Evolutionary conservation across 2,888 invertebrate genomes (phyloP), one percentile per base, ranked within the genome.

Genomic region (Phyllotreta cruciferae): DNA sequence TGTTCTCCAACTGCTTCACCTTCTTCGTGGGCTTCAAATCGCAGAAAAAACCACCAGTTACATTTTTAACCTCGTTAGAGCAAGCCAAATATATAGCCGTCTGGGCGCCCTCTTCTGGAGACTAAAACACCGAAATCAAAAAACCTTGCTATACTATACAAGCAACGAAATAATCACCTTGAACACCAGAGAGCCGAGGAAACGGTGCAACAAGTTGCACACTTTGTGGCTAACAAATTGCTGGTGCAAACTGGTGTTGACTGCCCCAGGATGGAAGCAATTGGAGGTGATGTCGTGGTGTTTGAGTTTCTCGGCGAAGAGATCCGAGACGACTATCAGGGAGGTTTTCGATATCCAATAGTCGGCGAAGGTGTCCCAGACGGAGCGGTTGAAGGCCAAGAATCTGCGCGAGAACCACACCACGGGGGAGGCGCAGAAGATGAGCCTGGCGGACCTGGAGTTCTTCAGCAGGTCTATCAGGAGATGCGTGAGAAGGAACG

Each of bases 401-500:
- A 42, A 7, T 36, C 44, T 42, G 6, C 11, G 8, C 6, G 13
- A 42, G 36, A 11, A 9, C 7, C 50, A 63, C 1, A 61, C 42
- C n/a, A 50, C 14, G 14, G 45, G 11, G 0, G 70, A 70, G 34
- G 63, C 56, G 1, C 69, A 69, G 49, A 68, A 70, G 36, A 70
- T 10, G 3, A 52, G 3, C 34, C 14, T 13, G 38, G n/a, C 36
- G 36, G 38, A n/a, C 10, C 38, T 37, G 14, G 6, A 34, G 34
- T 13, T 3, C 6, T 36, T 36, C 9, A 24, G 10, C 49, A 62
- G 67, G 66, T 86, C 85, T 0, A 85, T 74, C 0, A 92, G 77
- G 0, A 92, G 82, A 64, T 87, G 81, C 0, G 90, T 90, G 54
- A 92, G 79, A 24, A 92, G 78, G 74, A 91, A 91, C 6, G 87